Base-by-base conservation (phyloP, 1,140 invertebrate genomes). In the Gonioctena quinquepunctata region DNA sequence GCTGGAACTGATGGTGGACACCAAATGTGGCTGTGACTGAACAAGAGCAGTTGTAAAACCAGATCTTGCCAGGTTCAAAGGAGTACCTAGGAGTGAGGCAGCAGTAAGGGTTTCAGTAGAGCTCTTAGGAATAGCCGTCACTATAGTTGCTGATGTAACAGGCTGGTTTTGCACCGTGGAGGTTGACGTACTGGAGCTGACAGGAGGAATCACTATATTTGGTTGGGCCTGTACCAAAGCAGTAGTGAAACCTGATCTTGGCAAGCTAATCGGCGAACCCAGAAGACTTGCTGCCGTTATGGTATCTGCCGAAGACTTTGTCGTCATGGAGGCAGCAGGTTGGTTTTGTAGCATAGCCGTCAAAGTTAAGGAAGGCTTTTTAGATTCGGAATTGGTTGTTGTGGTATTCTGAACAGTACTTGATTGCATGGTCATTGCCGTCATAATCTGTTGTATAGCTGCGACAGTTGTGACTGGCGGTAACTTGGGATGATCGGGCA, bases 201-300 rank as follows among this genome's bases (percentile, higher is more conserved):
- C 83, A 25, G 83, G 83, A 7, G 72, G 60, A 27, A 73, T 69
- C 63, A 84, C 84, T 71, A 87, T 86, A 59, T 84, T 81, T 27
- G 84, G 86, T 71, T 87, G 85, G 26, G 86, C 81, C 63, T 87
- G 79, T 62, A 78, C 79, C 16, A 82, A 63, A 33, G 79, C 76
- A 1, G 81, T 69, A 21, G 71, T 76, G 61, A 80, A 78, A 23
- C 72, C 68, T 50, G 73, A 69, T 64, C 73, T 66, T 1, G 80
- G 74, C 13, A 82, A 63, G 62, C 78, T 71, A 5, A 82, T 75
- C 7, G 81, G 72, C 27, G 79, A 79, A 2, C 77, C 79, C 18
- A 83, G 67, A 6, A 83, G 69, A 69, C 81, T 82, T 3, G 82
- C 82, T 7, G 82, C 79, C 2, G 82, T 83, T 7, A 83, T 82